Percentiles rank a stretch among this genome's conserved stretches.
These are phyloP conservation scores for Bombus pascuorum DNA, from an alignment of 1,140 invertebrate genomes.

Conservation along the genomic window DNA sequence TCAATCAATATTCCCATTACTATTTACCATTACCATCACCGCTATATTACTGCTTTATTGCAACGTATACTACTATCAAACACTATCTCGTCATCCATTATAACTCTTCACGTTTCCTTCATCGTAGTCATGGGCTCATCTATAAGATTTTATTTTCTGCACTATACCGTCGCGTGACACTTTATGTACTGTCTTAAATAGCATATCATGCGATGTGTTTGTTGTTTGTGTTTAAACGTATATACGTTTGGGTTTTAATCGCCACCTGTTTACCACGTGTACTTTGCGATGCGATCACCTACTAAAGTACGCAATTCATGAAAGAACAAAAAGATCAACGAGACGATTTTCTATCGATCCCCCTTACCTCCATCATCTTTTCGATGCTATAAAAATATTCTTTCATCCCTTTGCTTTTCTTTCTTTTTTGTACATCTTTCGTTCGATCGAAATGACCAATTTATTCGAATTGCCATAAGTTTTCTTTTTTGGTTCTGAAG, in stretches of 20 bases:
- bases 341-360: slow-evolving; percentile 3
- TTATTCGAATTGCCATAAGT: background rate
- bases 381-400: too few relatives aligned
- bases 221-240: slow-evolving; percentile 63
- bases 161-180: slow-evolving; percentile 50
- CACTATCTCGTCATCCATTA: slow-evolving; percentile 16
- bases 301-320: background rate
- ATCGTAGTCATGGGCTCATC: slow-evolving; percentile 42
- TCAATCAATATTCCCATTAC: slow-evolving; percentile 5
- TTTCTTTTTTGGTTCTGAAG: background rate
- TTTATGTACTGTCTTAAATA: slow-evolving; percentile 58
- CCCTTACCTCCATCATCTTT: too few relatives aligned
- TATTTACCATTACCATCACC: slow-evolving; percentile 32
- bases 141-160: slow-evolving; percentile 50
- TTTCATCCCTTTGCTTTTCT: background rate
- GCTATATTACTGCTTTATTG: background rate
- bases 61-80: slow-evolving; percentile 12
- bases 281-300: slow-evolving; percentile 15
- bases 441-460: background rate
- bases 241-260: slow-evolving; percentile 49
- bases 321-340: background rate
- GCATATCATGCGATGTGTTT: slow-evolving; percentile 64
- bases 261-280: background rate
- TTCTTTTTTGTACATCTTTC: background rate
- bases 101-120: slow-evolving; percentile 14